A percentile compares a stretch with the other conserved stretches of the same genome.
Conservation (phyloP, 2,113 vertebrate species). For the Syngnathus typhle region DNA sequence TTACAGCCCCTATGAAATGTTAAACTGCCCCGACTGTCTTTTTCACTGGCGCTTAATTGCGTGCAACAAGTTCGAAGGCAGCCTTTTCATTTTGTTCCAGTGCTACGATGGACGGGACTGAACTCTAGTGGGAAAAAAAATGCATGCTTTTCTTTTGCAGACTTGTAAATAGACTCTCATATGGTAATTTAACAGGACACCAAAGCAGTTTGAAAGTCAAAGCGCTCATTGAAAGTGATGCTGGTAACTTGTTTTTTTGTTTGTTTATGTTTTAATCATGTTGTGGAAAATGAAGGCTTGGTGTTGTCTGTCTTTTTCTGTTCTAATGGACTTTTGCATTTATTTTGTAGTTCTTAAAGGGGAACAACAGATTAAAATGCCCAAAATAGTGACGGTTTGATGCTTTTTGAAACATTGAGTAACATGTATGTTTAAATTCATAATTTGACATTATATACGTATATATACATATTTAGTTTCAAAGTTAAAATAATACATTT, state of each 20-base stretch:
- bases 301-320: conserved; percentile 51
- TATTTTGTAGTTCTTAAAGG: conserved; percentile 58
- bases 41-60: conserved; percentile 88
- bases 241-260: conserved; percentile 38
- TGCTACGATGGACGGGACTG: conserved; percentile 78
- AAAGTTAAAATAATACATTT: background rate
- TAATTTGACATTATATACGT: background rate
- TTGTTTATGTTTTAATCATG: conserved; percentile 42
- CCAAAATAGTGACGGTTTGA: conserved; percentile 15
- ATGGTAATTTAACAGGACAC: conserved; percentile 81
- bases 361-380: conserved; percentile 37
- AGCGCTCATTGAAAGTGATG: conserved; percentile 66
- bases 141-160: conserved; percentile 68
- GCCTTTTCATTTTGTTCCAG: conserved; percentile 82
- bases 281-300: conserved; percentile 50
- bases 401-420: background rate
- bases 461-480: background rate
- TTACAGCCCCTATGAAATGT: conserved; percentile 94
- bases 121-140: conserved; percentile 79
- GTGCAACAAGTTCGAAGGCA: conserved; percentile 88
- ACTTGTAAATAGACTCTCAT: conserved; percentile 84
- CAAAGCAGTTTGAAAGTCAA: conserved; percentile 70
- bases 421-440: background rate
- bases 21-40: conserved; percentile 88
- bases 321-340: conserved; percentile 65